Percentiles rank a stretch among this genome's conserved stretches.
Conservation (phyloP, 2,113 vertebrate species). For the Oncorhynchus clarkii region DNA sequence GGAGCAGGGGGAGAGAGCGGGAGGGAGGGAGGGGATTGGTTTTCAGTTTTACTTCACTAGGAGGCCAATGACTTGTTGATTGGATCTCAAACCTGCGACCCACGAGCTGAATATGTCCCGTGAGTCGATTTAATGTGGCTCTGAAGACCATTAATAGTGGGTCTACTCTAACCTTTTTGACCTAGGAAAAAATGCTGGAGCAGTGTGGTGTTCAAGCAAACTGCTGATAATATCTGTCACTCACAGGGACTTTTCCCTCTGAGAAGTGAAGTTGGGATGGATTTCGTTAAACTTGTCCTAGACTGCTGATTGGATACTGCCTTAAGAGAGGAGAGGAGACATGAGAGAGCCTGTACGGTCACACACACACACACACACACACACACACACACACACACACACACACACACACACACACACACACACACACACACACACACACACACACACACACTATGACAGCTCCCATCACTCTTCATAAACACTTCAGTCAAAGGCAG, state of each 20-base stretch:
- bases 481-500: background rate
- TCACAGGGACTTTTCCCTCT: too few relatives aligned
- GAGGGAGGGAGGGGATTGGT: background rate
- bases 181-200: background rate
- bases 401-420: background rate
- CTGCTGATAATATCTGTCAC: too few relatives aligned
- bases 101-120: too few relatives aligned
- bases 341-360: background rate
- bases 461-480: background rate
- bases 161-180: background rate
- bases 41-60: background rate
- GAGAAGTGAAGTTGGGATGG: too few relatives aligned
- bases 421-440: background rate
- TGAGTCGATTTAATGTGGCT: background rate
- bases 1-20: too few relatives aligned
- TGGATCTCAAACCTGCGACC: background rate
- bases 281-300: too few relatives aligned
- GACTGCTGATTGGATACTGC: too few relatives aligned
- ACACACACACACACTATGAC: background rate
- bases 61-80: background rate
- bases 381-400: background rate
- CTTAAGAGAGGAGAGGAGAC: background rate
- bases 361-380: background rate
- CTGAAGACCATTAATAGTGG: background rate
- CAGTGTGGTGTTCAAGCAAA: too few relatives aligned